phyloP scores from a whole-genome alignment of 2,797 vertebrate species.

The Taenioides sp. region DNA sequence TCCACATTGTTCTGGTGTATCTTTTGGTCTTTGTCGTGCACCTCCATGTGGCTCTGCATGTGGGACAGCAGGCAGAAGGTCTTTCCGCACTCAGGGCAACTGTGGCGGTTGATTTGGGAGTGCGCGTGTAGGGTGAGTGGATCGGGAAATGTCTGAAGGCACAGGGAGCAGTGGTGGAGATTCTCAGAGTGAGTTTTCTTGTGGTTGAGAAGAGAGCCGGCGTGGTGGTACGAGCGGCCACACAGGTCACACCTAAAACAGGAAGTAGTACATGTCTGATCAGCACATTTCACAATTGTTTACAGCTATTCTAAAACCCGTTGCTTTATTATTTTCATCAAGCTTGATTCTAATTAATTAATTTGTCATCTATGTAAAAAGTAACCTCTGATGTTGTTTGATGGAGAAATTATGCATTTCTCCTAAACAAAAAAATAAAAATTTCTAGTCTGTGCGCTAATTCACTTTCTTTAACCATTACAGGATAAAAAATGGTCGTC shows the following conservation, averaged over 20 bases:
- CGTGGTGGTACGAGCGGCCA: constrained; percentile 89
- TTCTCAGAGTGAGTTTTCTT: constrained; percentile 89
- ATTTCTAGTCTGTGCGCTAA: neutral
- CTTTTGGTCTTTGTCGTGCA: constrained; percentile 78
- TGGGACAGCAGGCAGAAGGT: constrained; percentile 86
- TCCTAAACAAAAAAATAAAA: neutral
- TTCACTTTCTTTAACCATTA: neutral
- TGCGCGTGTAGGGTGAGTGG: constrained; percentile 87
- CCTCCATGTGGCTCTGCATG: constrained; percentile 84
- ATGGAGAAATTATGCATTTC: neutral
- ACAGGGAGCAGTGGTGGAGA: constrained; percentile 85
- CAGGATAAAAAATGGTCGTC: too few species aligned
- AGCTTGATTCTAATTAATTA: neutral
- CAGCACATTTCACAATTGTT: neutral
- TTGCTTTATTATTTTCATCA: neutral
- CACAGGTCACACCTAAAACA: constrained; percentile 85
- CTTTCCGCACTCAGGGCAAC: constrained; percentile 86
- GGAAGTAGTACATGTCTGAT: neutral
- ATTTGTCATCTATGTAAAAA: neutral
- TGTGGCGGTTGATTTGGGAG: constrained; percentile 85
- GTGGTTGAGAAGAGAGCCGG: constrained; percentile 91
- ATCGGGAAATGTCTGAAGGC: constrained; percentile 89
- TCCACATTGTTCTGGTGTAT: constrained; percentile 31
- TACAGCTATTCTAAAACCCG: neutral
- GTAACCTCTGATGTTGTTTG: neutral